These are phyloP conservation scores for Rattus rattus DNA, from an alignment of 2,113 vertebrate species.

Conservation along the genomic window DNA sequence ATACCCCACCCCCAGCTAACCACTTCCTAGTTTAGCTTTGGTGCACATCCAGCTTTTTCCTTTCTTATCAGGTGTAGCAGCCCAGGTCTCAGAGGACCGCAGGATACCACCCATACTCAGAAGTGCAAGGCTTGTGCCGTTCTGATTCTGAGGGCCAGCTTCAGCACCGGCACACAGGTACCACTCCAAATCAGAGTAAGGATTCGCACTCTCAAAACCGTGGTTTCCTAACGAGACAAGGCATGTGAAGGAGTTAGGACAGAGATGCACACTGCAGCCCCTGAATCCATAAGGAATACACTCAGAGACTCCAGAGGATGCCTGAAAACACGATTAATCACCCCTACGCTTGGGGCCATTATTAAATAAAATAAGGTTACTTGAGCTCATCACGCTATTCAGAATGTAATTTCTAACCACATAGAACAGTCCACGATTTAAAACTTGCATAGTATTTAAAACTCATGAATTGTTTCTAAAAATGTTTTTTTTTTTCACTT, in stretches of 20 bases:
- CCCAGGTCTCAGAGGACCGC: background rate
- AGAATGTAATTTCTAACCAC: background rate
- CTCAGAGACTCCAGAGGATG: background rate
- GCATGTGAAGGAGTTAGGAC: background rate
- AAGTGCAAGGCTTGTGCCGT: background rate
- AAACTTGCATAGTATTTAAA: background rate
- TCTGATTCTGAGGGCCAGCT: background rate
- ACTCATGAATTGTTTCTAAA: background rate
- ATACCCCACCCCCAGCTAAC: background rate
- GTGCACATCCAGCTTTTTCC: constrained; percentile 1
- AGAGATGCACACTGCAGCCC: background rate
- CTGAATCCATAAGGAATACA: background rate
- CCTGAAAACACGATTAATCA: background rate
- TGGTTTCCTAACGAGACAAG: background rate
- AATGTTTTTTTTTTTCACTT: background rate
- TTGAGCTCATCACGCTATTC: background rate
- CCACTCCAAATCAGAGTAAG: background rate
- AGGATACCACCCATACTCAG: no score
- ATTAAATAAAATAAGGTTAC: background rate
- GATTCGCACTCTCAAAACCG: background rate
- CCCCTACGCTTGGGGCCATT: background rate
- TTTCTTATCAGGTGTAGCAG: background rate
- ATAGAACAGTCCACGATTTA: background rate
- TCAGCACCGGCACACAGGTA: background rate
- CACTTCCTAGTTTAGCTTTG: background rate